Evolutionary conservation across 1,140 invertebrate species (phyloP), one percentile per base, ranked within the genome.

Genomic region (Orius insidiosus): DNA sequence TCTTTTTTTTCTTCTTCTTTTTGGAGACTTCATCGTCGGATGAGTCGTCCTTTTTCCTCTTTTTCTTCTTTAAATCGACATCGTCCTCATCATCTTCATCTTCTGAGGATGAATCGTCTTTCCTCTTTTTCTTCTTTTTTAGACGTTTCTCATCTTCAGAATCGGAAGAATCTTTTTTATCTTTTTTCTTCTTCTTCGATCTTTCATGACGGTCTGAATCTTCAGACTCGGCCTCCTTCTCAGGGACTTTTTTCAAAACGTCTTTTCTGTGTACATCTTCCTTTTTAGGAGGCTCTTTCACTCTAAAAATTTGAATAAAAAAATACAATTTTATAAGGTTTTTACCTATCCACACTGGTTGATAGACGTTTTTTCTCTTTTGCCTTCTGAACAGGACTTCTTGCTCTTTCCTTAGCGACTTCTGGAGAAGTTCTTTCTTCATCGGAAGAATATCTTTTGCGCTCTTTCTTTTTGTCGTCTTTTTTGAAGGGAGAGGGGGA

Each of bases 141-240:
- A 73, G 71, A 53, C 75, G 74, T 48, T 74, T 68, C 44, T 72
- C 75, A 5, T 75, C 66, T 55, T 80, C 78, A 38, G 76, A 75
- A 35, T 78, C 75, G 54, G 69, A 69, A 15, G 56, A 60, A 18
- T 53, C 55, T 36, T 63, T 60, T 16, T 60, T 68, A 54, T 51
- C 68, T 63, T 58, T 70, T 54, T 64, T 68, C 59, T 47, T 66
- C 58, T 33, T 70, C 63, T 54, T 69, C 63, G 8, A 58, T 74
- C 77, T 53, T 69, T 49, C 45, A 15, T 73, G 16, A 65, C 64
- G 35, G 71, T 72, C 50, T 18, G 53, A 53, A 37, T 74, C 75
- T 34, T 78, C 74, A 1, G 70, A 71, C 50, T 70, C 69, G 10
- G 68, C 71, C 0, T 75, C 75, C 38, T 47, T 37, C 5, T 37